Percentiles rank a stretch among this genome's conserved stretches.
Evolutionary conservation across 2,113 vertebrate species (phyloP).

Genomic region (Ictalurus furcatus): DNA sequence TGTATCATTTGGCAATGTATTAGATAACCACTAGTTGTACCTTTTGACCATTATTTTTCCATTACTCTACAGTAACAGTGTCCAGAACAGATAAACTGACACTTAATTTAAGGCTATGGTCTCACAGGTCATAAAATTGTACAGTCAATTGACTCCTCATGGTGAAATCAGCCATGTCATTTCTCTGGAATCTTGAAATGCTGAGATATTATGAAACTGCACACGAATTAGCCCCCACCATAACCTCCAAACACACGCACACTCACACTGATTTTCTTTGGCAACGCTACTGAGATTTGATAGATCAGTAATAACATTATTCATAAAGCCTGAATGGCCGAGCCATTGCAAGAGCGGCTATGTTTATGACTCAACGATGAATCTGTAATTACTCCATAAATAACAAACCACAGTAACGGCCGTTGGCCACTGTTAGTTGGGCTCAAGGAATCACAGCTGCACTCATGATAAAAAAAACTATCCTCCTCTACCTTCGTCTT

Average conservation of each 20-base stretch:
- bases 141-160: slow-evolving; percentile 23
- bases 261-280: slow-evolving; percentile 19
- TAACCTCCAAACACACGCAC: not conserved
- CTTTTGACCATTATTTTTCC: not conserved
- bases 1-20: not conserved
- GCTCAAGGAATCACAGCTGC: slow-evolving; percentile 59
- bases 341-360: slow-evolving; percentile 45
- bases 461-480: slow-evolving; percentile 36
- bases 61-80: slow-evolving; percentile 2
- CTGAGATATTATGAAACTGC: slow-evolving; percentile 14
- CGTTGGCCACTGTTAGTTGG: slow-evolving; percentile 20
- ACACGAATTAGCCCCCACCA: not conserved
- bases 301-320: slow-evolving; percentile 34
- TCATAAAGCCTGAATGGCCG: not conserved
- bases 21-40: not conserved
- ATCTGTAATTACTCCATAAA: slow-evolving; percentile 51
- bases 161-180: slow-evolving; percentile 38
- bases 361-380: slow-evolving; percentile 54
- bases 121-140: slow-evolving; percentile 36
- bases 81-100: slow-evolving; percentile 44
- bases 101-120: slow-evolving; percentile 35
- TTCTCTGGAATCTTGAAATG: slow-evolving; percentile 18
- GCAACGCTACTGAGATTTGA: slow-evolving; percentile 20
- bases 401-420: slow-evolving; percentile 40
- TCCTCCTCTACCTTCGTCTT: slow-evolving; percentile 53